A percentile compares a stretch with the other conserved stretches of the same genome.
These are phyloP conservation scores for Ctenoplectra terminalis DNA, from an alignment of 1,140 invertebrate species.

Conservation along the genomic window DNA sequence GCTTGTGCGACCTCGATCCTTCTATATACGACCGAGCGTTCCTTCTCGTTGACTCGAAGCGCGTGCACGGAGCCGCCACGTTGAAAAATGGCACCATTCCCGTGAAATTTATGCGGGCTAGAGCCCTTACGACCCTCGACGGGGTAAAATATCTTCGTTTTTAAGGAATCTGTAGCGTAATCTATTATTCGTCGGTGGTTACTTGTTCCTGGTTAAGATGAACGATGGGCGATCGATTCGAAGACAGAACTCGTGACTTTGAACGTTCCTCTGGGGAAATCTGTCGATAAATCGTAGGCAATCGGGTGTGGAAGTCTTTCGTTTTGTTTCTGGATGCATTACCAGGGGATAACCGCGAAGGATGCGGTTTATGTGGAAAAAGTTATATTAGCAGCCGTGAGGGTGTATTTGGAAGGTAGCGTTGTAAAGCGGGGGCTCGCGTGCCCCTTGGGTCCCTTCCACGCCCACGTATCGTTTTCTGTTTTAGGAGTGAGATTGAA, in stretches of 20 bases:
- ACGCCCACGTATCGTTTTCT: no score
- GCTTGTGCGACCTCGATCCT: background rate
- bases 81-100: background rate
- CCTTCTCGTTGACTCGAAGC: slow-evolving; percentile 14
- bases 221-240: background rate
- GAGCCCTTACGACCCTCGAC: background rate
- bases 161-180: background rate
- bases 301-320: background rate
- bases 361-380: no score
- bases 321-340: no score
- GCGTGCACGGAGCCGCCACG: background rate
- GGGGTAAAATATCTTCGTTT: slow-evolving; percentile 7
- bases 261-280: background rate
- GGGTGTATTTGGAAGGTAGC: no score
- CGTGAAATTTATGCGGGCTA: background rate
- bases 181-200: background rate
- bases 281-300: no score
- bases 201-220: background rate
- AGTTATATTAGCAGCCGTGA: no score
- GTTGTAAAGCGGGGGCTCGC: no score
- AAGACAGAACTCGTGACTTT: background rate
- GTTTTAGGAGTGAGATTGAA: no score
- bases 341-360: no score
- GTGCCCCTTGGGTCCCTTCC: no score
- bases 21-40: background rate